These are phyloP conservation scores for Pachycephus smyrnensis DNA, from an alignment of 2,888 invertebrate genomes.

Conservation along the genomic window DNA sequence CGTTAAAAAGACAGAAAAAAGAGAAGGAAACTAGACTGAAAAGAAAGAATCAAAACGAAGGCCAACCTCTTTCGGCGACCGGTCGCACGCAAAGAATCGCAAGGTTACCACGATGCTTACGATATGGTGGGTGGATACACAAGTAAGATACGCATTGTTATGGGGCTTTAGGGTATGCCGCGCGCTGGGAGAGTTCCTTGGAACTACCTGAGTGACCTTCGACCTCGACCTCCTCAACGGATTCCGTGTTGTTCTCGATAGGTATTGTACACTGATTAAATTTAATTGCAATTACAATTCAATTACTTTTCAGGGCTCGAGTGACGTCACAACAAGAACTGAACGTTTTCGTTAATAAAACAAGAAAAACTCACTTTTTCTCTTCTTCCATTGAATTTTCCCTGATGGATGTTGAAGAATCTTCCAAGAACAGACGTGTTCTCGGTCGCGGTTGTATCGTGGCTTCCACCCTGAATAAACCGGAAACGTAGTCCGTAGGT, in stretches of 20 bases:
- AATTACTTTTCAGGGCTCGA: neutral
- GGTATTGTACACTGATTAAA: neutral
- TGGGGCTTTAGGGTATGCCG: neutral
- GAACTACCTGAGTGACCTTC: neutral
- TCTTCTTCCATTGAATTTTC: slow-evolving; percentile 54
- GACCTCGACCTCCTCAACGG: neutral
- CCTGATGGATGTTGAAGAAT: slow-evolving; percentile 41
- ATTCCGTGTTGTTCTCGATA: neutral
- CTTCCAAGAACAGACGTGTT: slow-evolving; percentile 55
- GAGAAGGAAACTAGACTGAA: neutral
- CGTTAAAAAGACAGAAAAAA: neutral
- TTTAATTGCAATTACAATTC: neutral
- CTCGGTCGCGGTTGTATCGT: slow-evolving; percentile 68
- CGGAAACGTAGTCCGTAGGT: slow-evolving; percentile 77
- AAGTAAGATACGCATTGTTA: neutral
- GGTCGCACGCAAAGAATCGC: neutral
- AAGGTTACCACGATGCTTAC: neutral
- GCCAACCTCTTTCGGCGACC: neutral
- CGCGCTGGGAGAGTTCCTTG: neutral
- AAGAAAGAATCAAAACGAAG: neutral
- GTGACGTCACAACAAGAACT: neutral
- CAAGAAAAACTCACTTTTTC: slow-evolving; percentile 46
- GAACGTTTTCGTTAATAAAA: neutral
- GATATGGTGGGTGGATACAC: neutral
- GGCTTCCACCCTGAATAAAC: slow-evolving; percentile 74